Conservation (phyloP, 2,888 invertebrate species). For the Drosophila fulvimacula region DNA sequence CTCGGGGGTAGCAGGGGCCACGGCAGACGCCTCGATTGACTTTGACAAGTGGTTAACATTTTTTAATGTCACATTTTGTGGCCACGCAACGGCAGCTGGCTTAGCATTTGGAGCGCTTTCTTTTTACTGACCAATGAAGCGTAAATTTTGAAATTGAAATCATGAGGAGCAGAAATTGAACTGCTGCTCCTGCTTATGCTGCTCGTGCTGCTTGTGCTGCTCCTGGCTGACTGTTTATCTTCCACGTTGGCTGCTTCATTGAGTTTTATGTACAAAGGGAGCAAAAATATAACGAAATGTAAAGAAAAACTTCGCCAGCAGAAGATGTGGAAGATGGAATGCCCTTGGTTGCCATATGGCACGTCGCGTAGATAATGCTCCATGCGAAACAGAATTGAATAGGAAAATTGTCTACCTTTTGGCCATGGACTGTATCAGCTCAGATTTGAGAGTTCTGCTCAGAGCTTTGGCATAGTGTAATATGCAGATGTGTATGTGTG, state of each 20-base stretch:
- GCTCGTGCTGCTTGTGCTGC: no score
- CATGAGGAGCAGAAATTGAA: slow-evolving; percentile 54
- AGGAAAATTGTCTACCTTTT: background rate
- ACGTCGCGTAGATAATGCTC: background rate
- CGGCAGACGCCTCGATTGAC: slow-evolving; percentile 15
- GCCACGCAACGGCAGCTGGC: slow-evolving; percentile 31
- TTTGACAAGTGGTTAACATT: slow-evolving; percentile 76
- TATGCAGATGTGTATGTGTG: background rate
- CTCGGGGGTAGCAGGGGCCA: background rate
- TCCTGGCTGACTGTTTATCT: slow-evolving; percentile 60
- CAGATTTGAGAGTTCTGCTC: background rate
- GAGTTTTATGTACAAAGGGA: slow-evolving; percentile 58
- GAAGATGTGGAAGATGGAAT: background rate
- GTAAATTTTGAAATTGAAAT: slow-evolving; percentile 77
- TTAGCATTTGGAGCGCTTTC: slow-evolving; percentile 6
- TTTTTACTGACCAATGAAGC: slow-evolving; percentile 72
- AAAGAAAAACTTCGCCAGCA: slow-evolving; percentile 12
- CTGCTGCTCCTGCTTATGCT: background rate
- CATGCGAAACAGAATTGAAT: background rate
- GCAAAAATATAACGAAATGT: slow-evolving; percentile 9
- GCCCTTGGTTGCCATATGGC: slow-evolving; percentile 9
- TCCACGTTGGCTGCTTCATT: slow-evolving; percentile 71
- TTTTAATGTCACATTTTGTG: slow-evolving; percentile 77
- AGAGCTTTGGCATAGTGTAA: background rate
- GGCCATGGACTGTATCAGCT: background rate